Percentiles rank a stretch among this genome's conserved stretches.
phyloP scores from a whole-genome alignment of 2,797 vertebrate genomes.

The Lateolabrax maculatus region DNA sequence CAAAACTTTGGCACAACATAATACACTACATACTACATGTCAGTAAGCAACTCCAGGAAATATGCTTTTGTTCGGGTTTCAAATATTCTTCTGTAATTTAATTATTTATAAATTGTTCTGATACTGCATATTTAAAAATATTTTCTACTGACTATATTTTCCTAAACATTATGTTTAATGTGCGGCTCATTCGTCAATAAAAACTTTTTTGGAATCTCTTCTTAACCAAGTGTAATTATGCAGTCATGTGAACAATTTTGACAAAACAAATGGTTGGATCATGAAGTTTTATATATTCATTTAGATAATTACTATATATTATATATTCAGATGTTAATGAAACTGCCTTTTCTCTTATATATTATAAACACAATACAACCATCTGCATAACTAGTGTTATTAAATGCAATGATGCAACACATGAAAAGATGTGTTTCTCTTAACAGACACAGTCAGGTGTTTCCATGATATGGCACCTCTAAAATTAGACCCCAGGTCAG shows the following conservation, averaged over 20 bases:
- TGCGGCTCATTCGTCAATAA: neutral
- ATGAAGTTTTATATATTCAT: neutral
- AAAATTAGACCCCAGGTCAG: constrained; percentile 80
- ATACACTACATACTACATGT: neutral
- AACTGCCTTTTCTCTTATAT: neutral
- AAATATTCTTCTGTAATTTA: constrained; percentile 13
- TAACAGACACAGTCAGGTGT: constrained; percentile 78
- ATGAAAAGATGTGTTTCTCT: constrained; percentile 41
- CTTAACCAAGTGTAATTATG: neutral
- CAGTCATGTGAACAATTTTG: neutral
- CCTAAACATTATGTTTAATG: neutral
- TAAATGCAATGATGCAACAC: constrained; percentile 40
- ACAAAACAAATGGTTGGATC: neutral
- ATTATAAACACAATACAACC: neutral
- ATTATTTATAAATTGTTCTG: neutral
- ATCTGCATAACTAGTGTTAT: neutral
- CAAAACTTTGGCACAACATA: constrained; percentile 12
- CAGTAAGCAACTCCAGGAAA: neutral
- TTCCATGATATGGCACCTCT: constrained; percentile 63
- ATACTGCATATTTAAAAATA: neutral
- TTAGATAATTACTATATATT: neutral
- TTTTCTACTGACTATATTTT: too few species aligned
- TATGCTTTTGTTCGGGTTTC: neutral
- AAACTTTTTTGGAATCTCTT: too few species aligned
- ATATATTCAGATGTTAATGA: neutral